phyloP scores from a whole-genome alignment of 2,888 invertebrate species.

The Drosophila helvetica region DNA sequence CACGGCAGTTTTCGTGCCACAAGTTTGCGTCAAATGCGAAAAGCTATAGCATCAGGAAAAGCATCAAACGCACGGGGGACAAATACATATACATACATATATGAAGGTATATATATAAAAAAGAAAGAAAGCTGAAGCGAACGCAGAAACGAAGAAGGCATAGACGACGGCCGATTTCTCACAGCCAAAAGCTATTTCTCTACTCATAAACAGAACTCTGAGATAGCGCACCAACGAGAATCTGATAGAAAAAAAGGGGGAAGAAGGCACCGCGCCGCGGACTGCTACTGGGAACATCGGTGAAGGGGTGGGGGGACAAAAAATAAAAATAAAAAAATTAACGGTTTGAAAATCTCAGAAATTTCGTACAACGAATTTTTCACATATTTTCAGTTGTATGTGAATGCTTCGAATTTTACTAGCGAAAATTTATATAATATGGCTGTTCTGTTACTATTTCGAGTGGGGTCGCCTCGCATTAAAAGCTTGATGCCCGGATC shows the following conservation, averaged over 20 bases:
- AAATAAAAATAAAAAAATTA: slow-evolving; percentile 52
- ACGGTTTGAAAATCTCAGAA: slow-evolving; percentile 75
- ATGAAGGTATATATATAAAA: slow-evolving; percentile 21
- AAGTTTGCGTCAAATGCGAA: slow-evolving; percentile 52
- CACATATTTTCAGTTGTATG: slow-evolving; percentile 80
- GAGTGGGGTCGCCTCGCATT: slow-evolving; percentile 61
- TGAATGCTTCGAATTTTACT: slow-evolving; percentile 80
- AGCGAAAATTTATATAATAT: slow-evolving; percentile 79
- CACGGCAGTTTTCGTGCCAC: slow-evolving; percentile 32
- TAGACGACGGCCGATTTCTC: slow-evolving; percentile 55
- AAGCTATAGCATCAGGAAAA: slow-evolving; percentile 6
- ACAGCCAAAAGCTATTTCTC: slow-evolving; percentile 56
- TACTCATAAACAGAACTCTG: slow-evolving; percentile 73
- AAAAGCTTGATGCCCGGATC: slow-evolving; percentile 53
- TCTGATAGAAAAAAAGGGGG: slow-evolving; percentile 36
- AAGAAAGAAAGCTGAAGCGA: slow-evolving; percentile 42
- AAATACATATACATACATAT: slow-evolving; percentile 25
- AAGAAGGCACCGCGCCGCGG: slow-evolving; percentile 43
- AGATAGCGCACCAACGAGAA: slow-evolving; percentile 44
- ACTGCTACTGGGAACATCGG: slow-evolving; percentile 36
- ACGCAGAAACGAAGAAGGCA: slow-evolving; percentile 19
- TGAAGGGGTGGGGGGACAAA: slow-evolving; percentile 17
- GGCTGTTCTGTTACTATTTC: slow-evolving; percentile 78
- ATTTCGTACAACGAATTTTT: slow-evolving; percentile 80
- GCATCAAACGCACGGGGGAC: not conserved